These are phyloP conservation scores for Sander lucioperca DNA, from an alignment of 2,113 vertebrate genomes.

Conservation along the genomic window DNA sequence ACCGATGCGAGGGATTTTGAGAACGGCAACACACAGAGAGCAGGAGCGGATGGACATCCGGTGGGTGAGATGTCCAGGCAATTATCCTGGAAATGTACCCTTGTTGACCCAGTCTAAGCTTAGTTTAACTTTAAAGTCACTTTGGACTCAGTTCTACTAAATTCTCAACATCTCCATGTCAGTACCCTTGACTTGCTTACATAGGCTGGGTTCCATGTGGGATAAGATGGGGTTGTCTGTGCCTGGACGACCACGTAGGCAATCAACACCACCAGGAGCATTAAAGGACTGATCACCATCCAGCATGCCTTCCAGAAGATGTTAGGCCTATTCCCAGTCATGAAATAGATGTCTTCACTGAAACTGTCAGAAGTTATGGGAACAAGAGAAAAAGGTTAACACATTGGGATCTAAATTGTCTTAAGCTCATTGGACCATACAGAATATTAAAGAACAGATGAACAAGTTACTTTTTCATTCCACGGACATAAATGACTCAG, in stretches of 20 bases:
- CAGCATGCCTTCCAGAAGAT: conserved; percentile 90
- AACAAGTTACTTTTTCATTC: conserved; percentile 85
- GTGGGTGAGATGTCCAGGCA: too few relatives aligned
- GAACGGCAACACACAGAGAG: too few relatives aligned
- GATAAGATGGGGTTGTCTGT: conserved; percentile 78
- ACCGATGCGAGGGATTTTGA: too few relatives aligned
- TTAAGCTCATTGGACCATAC: background rate
- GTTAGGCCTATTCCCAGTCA: conserved; percentile 88
- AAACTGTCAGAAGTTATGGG: conserved; percentile 81
- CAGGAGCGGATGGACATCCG: too few relatives aligned
- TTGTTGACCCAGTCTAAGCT: too few relatives aligned
- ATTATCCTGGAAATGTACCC: too few relatives aligned
- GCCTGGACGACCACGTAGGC: conserved; percentile 84
- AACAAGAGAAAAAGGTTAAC: background rate
- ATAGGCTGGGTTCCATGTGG: conserved; percentile 88
- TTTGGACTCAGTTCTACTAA: background rate
- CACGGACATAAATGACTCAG: conserved; percentile 85
- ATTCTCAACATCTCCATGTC: background rate
- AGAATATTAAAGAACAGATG: background rate
- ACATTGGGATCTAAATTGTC: background rate
- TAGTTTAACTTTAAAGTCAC: too few relatives aligned
- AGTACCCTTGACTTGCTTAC: conserved; percentile 75
- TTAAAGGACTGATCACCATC: conserved; percentile 88
- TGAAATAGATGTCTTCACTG: conserved; percentile 87
- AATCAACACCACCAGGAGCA: conserved; percentile 86